A percentile compares a stretch with the other conserved stretches of the same genome.
Evolutionary conservation across 2,113 vertebrate species (phyloP).

Genomic region (Thinocorus orbignyianus): DNA sequence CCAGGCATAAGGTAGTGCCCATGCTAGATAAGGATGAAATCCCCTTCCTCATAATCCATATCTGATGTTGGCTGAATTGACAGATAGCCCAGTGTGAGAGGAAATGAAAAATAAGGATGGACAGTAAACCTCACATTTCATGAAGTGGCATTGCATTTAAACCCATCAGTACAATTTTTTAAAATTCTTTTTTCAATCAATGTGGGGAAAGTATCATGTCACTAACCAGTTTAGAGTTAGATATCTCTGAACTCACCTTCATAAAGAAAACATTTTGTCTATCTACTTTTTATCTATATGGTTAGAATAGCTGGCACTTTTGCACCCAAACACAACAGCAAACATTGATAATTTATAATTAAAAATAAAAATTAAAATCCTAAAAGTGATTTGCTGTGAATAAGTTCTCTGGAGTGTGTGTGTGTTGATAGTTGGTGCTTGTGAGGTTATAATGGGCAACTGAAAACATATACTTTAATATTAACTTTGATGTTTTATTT

Average conservation of each 20-base stretch:
- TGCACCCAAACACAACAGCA: neutral
- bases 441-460: neutral
- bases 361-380: neutral
- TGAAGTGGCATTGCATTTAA: neutral
- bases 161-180: neutral
- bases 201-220: neutral
- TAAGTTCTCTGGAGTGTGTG: neutral
- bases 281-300: accelerated
- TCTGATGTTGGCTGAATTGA: neutral
- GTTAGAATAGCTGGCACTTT: neutral
- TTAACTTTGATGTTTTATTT: neutral
- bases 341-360: neutral
- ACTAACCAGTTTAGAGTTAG: neutral
- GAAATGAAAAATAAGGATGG: neutral
- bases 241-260: neutral
- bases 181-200: neutral
- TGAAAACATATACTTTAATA: neutral
- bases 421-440: neutral
- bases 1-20: neutral
- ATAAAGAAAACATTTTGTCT: neutral
- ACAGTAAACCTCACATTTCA: neutral
- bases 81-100: neutral
- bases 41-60: accelerated
- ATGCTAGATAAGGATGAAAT: accelerated
- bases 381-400: neutral